phyloP scores from a whole-genome alignment of 2,797 vertebrate genomes.

The Gorsachius magnificus region DNA sequence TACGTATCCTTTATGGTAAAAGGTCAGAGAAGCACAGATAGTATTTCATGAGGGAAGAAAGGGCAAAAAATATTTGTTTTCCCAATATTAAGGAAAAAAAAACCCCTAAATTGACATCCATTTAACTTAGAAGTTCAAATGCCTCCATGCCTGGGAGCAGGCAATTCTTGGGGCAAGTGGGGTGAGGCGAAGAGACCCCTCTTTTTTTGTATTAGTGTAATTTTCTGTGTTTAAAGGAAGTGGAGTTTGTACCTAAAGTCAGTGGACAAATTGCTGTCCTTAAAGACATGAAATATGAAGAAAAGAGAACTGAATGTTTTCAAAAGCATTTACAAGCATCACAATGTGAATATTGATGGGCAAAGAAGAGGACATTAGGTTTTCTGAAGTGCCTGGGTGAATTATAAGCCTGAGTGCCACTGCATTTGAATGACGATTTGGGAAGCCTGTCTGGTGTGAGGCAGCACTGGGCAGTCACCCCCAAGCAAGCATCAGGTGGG shows the following conservation, averaged over 20 bases:
- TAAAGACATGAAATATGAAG: neutral
- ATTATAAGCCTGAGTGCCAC: neutral
- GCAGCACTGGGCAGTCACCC: neutral
- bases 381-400: neutral
- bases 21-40: neutral
- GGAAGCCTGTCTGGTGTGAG: neutral
- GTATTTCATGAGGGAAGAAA: neutral
- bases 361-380: neutral
- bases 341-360: neutral
- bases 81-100: neutral
- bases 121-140: neutral
- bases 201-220: neutral
- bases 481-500: accelerated
- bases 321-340: neutral
- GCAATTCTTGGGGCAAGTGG: neutral
- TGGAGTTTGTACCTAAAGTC: neutral
- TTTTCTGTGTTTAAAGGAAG: neutral
- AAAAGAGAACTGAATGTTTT: neutral
- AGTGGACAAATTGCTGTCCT: neutral
- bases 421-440: neutral
- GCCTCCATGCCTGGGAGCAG: neutral
- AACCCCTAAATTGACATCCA: neutral
- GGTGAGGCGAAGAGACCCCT: neutral
- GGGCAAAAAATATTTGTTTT: accelerated
- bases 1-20: neutral